These are phyloP conservation scores for Manacus vitellinus DNA, from an alignment of 2,113 vertebrate genomes.

Conservation along the genomic window DNA sequence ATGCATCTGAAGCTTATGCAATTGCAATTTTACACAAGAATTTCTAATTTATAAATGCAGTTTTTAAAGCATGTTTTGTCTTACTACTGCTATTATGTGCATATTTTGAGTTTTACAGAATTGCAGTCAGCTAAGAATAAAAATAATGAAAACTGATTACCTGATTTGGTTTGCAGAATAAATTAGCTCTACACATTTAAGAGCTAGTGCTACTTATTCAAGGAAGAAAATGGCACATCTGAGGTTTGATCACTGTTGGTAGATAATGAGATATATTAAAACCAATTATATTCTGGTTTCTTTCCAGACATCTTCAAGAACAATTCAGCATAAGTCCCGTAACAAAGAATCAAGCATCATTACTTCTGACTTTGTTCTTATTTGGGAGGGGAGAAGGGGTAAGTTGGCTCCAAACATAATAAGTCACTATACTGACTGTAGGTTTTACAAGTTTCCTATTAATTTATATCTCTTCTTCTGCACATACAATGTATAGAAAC, in stretches of 20 bases:
- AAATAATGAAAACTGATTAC: background rate
- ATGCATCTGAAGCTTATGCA: background rate
- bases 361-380: background rate
- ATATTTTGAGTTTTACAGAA: background rate
- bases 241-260: background rate
- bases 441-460: background rate
- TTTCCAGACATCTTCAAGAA: background rate
- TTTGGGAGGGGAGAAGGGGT: background rate
- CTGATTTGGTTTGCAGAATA: background rate
- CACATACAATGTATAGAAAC: background rate
- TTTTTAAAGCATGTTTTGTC: background rate
- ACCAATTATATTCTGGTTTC: background rate
- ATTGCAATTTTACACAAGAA: background rate
- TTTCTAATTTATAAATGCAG: background rate
- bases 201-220: background rate
- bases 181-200: background rate
- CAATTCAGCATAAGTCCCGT: background rate
- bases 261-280: constrained; percentile 1
- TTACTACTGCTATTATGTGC: background rate
- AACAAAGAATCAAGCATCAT: background rate
- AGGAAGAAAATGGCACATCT: background rate
- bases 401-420: background rate
- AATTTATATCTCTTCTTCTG: background rate
- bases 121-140: background rate
- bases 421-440: background rate